phyloP scores from a whole-genome alignment of 2,113 vertebrate genomes.

The Mormyrus lacerda region DNA sequence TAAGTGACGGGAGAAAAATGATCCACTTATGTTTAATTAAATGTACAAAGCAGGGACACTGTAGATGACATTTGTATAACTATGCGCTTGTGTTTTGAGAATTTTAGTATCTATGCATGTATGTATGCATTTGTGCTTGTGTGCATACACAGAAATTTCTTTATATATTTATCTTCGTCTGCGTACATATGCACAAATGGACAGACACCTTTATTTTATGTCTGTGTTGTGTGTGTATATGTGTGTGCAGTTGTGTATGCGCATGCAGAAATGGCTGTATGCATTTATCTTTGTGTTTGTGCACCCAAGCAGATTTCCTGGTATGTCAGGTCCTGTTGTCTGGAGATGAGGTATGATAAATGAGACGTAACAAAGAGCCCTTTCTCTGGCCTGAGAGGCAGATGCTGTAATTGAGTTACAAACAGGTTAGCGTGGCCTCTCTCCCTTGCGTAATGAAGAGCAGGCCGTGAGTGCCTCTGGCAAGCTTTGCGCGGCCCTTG shows the following conservation, averaged over 20 bases:
- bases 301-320: background rate
- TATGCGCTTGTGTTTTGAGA: background rate
- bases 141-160: background rate
- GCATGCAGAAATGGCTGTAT: background rate
- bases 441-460: constrained; percentile 5
- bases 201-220: background rate
- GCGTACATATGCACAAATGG: background rate
- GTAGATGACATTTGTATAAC: background rate
- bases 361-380: constrained; percentile 13
- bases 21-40: background rate
- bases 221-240: background rate
- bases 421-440: background rate
- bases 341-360: constrained; percentile 15
- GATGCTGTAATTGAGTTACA: constrained; percentile 12
- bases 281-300: background rate
- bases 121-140: background rate
- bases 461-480: background rate
- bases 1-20: background rate
- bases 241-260: background rate
- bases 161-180: background rate
- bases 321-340: background rate
- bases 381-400: background rate
- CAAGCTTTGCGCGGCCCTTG: background rate
- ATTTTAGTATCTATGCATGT: background rate
- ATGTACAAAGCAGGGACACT: background rate